Evolutionary conservation across 2,113 vertebrate genomes (phyloP).

Genomic region (Phoxinus phoxinus): DNA sequence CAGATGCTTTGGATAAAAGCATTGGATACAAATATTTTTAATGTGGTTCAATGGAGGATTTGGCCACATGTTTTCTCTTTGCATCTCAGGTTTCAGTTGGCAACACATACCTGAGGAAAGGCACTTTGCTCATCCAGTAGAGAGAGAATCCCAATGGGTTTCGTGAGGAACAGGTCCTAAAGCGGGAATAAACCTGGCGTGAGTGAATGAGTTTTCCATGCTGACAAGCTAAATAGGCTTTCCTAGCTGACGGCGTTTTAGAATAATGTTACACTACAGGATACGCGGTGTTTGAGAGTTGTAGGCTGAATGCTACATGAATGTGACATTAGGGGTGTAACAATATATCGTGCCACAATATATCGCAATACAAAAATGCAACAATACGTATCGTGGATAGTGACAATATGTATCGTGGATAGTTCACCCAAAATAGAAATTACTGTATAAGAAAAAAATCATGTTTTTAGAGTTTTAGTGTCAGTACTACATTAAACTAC

Average conservation of each 20-base stretch:
- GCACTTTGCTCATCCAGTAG: slow-evolving; percentile 81
- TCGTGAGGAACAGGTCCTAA: slow-evolving; percentile 78
- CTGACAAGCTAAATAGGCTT: not conserved
- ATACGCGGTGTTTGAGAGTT: not conserved
- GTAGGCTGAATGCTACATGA: not conserved
- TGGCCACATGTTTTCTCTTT: not conserved
- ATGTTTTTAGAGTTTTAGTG: too few species aligned
- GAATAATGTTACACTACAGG: not conserved
- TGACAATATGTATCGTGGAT: too few species aligned
- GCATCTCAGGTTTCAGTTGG: not conserved
- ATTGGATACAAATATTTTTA: not conserved
- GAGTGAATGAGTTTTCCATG: not conserved
- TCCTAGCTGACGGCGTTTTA: not conserved
- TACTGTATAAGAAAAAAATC: too few species aligned
- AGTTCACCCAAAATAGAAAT: too few species aligned
- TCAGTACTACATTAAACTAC: too few species aligned
- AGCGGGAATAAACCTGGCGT: not conserved
- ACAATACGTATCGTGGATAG: too few species aligned
- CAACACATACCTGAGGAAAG: slow-evolving; percentile 75
- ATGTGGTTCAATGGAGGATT: not conserved
- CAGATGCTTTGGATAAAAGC: too few species aligned
- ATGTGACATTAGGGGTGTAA: too few species aligned
- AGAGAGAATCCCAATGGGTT: slow-evolving; percentile 76
- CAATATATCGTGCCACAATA: too few species aligned
- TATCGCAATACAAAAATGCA: too few species aligned